Evolutionary conservation across 1,140 invertebrate species (phyloP).

Genomic region (Ips nitidus): DNA sequence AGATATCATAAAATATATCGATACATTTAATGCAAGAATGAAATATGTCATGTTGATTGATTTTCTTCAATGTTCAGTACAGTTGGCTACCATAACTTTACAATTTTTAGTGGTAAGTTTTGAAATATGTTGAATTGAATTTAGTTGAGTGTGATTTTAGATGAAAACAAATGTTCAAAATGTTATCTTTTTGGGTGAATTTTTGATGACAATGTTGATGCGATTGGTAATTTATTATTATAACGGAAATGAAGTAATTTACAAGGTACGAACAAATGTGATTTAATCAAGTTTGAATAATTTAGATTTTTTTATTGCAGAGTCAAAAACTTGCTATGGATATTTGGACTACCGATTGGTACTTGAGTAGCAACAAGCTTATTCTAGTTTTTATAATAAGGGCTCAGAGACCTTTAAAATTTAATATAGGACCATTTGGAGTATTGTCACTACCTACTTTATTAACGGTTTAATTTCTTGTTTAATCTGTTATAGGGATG

Average conservation of each 20-base stretch:
- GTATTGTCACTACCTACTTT: slow-evolving; percentile 28
- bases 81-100: slow-evolving; percentile 25
- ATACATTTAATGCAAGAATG: slow-evolving; percentile 29
- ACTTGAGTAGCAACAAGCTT: slow-evolving; percentile 16
- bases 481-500: background rate
- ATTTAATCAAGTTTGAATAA: background rate
- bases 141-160: slow-evolving; percentile 6
- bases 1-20: slow-evolving; percentile 29
- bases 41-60: slow-evolving; percentile 35
- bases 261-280: slow-evolving; percentile 16
- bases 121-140: background rate
- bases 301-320: slow-evolving; percentile 2
- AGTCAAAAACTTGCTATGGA: slow-evolving; percentile 24
- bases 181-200: slow-evolving; percentile 25
- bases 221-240: slow-evolving; percentile 28
- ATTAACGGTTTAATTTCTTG: slow-evolving; percentile 7
- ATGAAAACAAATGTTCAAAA: slow-evolving; percentile 30
- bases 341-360: slow-evolving; percentile 28
- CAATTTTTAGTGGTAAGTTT: slow-evolving; percentile 30
- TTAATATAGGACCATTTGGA: slow-evolving; percentile 30
- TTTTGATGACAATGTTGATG: slow-evolving; percentile 31
- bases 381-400: slow-evolving; percentile 14
- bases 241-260: slow-evolving; percentile 30
- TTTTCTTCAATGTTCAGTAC: slow-evolving; percentile 32
- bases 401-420: slow-evolving; percentile 19